Conservation (phyloP, 1,140 invertebrate genomes). For the Rhyzopertha dominica region DNA sequence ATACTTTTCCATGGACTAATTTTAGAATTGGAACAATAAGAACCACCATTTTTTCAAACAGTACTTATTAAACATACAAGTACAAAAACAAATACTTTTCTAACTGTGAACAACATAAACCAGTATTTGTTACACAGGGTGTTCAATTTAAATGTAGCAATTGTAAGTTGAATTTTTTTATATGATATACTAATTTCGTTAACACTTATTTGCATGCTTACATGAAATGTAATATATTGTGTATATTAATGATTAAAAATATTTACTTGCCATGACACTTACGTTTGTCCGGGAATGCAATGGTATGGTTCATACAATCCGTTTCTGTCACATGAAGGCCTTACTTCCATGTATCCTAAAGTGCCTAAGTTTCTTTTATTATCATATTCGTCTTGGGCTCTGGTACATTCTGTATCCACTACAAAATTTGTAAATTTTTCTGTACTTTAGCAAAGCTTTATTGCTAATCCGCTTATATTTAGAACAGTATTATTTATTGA, state of each 20-base stretch:
- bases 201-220: too few species aligned
- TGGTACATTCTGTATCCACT: conserved; percentile 34
- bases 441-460: conserved; percentile 5
- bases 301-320: conserved; percentile 49
- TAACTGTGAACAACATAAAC: too few species aligned
- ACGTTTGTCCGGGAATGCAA: conserved; percentile 58
- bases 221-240: too few species aligned
- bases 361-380: conserved; percentile 29
- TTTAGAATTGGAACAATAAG: too few species aligned
- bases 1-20: too few species aligned
- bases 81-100: too few species aligned
- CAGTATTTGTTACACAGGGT: too few species aligned
- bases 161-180: too few species aligned
- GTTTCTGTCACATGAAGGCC: conserved; percentile 52
- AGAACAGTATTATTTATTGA: conserved; percentile 1
- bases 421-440: conserved; percentile 4
- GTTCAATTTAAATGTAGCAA: too few species aligned
- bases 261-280: conserved; percentile 28
- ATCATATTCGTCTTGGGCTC: conserved; percentile 41
- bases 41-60: too few species aligned
- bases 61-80: too few species aligned
- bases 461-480: neutral
- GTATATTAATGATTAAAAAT: neutral
- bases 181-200: too few species aligned
- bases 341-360: conserved; percentile 41